A percentile compares a stretch with the other conserved stretches of the same genome.
Conservation (phyloP, 2,113 vertebrate genomes). For the Calypte anna region DNA sequence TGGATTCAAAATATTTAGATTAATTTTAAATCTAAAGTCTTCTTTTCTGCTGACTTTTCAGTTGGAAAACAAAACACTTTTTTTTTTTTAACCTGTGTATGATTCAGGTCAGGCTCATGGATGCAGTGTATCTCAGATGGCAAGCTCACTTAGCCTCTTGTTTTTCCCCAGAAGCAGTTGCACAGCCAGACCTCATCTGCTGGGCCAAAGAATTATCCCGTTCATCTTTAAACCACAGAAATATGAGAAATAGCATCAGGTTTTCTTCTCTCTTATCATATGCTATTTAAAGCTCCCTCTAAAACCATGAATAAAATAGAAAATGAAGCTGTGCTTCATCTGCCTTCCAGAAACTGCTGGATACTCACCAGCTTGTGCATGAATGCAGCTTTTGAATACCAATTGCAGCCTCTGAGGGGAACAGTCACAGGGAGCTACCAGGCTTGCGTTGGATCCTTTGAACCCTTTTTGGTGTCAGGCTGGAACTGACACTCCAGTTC, state of each 20-base stretch:
- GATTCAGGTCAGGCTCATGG: not conserved
- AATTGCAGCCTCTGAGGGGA: not conserved
- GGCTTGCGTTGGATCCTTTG: not conserved
- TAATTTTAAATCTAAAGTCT: not conserved
- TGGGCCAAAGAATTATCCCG: not conserved
- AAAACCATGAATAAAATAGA: not conserved
- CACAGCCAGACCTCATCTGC: not conserved
- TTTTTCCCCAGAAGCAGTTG: not conserved
- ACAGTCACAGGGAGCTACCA: not conserved
- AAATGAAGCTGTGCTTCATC: not conserved
- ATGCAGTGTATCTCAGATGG: not conserved
- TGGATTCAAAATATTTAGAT: not conserved
- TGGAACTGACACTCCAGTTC: not conserved
- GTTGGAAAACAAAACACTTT: not conserved
- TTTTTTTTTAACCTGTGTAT: not conserved
- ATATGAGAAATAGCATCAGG: not conserved
- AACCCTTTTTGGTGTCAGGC: not conserved
- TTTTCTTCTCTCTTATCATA: not conserved
- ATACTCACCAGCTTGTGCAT: not conserved
- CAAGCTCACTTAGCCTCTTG: not conserved
- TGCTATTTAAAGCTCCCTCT: not conserved
- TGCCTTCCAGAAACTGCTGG: not conserved
- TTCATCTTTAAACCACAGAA: not conserved
- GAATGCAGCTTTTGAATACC: not conserved
- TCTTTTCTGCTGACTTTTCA: not conserved